Evolutionary conservation across 35 echinoderm and acorn worm genomes (phyloP).

Genomic region (Patiria miniata): DNA sequence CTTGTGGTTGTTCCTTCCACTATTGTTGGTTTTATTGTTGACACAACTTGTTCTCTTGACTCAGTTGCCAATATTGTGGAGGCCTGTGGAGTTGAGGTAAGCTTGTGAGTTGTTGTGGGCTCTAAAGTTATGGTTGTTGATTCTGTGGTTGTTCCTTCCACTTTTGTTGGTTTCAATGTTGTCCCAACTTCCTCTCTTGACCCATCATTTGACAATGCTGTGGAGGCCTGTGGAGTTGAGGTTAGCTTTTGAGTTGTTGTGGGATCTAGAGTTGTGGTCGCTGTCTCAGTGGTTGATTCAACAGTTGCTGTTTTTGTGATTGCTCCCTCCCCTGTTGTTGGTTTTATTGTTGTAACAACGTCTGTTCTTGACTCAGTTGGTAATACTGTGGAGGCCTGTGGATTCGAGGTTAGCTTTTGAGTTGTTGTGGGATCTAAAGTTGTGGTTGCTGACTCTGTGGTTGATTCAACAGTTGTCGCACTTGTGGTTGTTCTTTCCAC

Average conservation of each 20-base stretch:
- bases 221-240: not conserved
- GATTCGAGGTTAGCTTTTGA: not conserved
- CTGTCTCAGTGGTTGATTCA: not conserved
- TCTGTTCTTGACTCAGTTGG: not conserved
- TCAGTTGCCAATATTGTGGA: not conserved
- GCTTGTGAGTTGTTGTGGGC: slow-evolving; percentile 16
- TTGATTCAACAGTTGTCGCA: not conserved
- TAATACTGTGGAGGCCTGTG: too few relatives aligned
- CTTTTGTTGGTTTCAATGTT: not conserved
- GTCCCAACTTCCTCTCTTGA: not conserved
- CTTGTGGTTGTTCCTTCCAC: not conserved
- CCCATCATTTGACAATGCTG: not conserved
- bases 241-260: slow-evolving; percentile 36
- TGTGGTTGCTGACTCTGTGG: not conserved
- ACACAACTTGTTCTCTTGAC: not conserved
- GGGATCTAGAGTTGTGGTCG: not conserved
- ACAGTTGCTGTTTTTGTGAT: not conserved
- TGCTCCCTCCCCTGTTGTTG: not conserved
- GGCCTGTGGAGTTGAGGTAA: not conserved
- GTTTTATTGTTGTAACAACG: not conserved
- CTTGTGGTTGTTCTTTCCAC: too few relatives aligned
- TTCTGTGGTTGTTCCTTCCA: slow-evolving; percentile 2
- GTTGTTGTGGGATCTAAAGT: not conserved
- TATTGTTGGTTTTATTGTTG: not conserved
- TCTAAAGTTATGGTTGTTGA: not conserved